Conservation (phyloP, 2,888 invertebrate species). For the Peribatodes rhomboidaria region DNA sequence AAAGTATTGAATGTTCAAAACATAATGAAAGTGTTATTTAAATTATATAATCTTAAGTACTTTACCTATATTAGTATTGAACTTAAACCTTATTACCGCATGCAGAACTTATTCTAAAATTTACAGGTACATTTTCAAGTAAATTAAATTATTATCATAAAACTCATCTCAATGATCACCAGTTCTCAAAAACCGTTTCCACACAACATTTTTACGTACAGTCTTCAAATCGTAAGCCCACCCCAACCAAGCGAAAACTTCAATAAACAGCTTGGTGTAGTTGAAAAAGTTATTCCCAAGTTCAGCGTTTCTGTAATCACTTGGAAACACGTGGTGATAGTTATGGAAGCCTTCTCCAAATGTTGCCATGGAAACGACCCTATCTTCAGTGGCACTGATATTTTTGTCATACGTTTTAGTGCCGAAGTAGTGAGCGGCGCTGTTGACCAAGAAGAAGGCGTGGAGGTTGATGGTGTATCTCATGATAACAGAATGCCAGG, state of each 20-base stretch:
- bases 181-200: neutral
- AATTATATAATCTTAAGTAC: too few relatives aligned
- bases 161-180: neutral
- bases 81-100: too few relatives aligned
- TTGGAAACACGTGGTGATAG: conserved; percentile 67
- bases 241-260: conserved; percentile 64
- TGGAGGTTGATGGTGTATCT: conserved; percentile 86
- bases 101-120: too few relatives aligned
- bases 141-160: neutral
- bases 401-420: conserved; percentile 75
- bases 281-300: conserved; percentile 56
- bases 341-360: conserved; percentile 70
- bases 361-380: conserved; percentile 50
- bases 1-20: too few relatives aligned
- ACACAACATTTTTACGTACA: neutral
- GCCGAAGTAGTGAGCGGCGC: conserved; percentile 86
- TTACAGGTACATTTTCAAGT: too few relatives aligned
- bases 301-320: conserved; percentile 65
- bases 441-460: conserved; percentile 88
- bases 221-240: conserved; percentile 60
- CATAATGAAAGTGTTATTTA: too few relatives aligned
- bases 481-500: conserved; percentile 74
- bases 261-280: conserved; percentile 62
- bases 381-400: conserved; percentile 55
- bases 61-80: too few relatives aligned